Percentiles rank a stretch among this genome's conserved stretches.
Evolutionary conservation across 2,113 vertebrate species (phyloP).

Genomic region (Nothocercus nigrocapillus): DNA sequence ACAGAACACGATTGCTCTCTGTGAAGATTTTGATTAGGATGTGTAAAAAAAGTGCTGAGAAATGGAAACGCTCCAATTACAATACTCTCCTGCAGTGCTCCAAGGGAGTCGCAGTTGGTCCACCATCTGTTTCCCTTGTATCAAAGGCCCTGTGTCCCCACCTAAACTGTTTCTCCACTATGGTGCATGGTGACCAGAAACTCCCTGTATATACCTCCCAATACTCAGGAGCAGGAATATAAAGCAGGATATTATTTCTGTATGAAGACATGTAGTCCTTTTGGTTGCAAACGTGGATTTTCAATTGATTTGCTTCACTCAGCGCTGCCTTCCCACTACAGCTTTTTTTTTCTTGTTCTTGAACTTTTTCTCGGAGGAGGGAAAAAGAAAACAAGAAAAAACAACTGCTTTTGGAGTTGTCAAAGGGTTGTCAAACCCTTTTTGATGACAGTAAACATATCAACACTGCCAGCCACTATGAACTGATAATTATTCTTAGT

Average conservation of each 20-base stretch:
- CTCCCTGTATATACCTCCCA: neutral
- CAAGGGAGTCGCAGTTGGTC: neutral
- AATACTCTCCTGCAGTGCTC: neutral
- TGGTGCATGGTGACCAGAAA: neutral
- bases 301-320: neutral
- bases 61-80: neutral
- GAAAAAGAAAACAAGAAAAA: neutral
- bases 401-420: neutral
- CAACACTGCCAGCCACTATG: neutral
- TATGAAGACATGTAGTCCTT: neutral
- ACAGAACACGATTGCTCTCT: neutral
- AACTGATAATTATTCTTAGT: neutral
- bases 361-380: neutral
- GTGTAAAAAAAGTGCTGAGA: neutral
- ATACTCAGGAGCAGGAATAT: neutral
- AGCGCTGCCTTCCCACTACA: neutral
- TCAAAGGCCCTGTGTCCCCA: neutral
- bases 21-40: neutral
- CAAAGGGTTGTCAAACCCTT: neutral
- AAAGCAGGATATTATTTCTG: neutral
- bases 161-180: neutral
- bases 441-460: neutral
- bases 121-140: accelerated
- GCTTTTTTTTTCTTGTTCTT: neutral
- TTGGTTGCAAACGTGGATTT: neutral